Conservation (phyloP, 2,888 invertebrate genomes). For the Drosophila mulleri region DNA sequence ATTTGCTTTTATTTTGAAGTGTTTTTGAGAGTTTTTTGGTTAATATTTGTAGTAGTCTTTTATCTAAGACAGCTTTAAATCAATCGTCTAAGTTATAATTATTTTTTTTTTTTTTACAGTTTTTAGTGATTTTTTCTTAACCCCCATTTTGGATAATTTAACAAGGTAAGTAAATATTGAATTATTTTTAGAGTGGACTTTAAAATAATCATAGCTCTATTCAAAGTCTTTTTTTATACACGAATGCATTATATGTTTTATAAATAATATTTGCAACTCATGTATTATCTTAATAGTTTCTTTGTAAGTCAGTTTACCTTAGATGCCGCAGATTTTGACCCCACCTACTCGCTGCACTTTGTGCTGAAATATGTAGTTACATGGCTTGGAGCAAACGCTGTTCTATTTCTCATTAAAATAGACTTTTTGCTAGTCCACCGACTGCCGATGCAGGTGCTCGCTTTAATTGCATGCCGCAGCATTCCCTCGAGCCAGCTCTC, state of each 20-base stretch:
- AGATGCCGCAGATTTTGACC: neutral
- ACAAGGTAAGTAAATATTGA: too few relatives aligned
- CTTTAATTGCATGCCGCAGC: slow-evolving; percentile 68
- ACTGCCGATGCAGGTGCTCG: slow-evolving; percentile 59
- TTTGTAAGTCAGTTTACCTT: neutral
- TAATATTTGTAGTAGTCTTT: too few relatives aligned
- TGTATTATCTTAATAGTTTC: neutral
- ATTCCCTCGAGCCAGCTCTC: slow-evolving; percentile 44
- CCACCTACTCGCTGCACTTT: neutral
- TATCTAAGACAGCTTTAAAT: too few relatives aligned
- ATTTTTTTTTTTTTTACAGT: too few relatives aligned
- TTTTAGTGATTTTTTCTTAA: too few relatives aligned
- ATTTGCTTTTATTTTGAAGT: too few relatives aligned
- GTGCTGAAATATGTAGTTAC: slow-evolving; percentile 16
- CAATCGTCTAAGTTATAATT: too few relatives aligned
- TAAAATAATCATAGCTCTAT: too few relatives aligned
- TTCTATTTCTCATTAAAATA: slow-evolving; percentile 73
- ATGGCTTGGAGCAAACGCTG: slow-evolving; percentile 40
- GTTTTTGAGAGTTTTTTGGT: too few relatives aligned
- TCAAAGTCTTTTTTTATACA: too few relatives aligned
- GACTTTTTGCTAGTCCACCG: slow-evolving; percentile 21
- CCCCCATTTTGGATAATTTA: too few relatives aligned
- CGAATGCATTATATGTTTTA: neutral
- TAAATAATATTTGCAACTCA: neutral
- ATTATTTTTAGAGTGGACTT: too few relatives aligned